Percentiles rank a stretch among this genome's conserved stretches.
Conservation (phyloP, 2,888 invertebrate genomes). For the Polietes domitor region DNA sequence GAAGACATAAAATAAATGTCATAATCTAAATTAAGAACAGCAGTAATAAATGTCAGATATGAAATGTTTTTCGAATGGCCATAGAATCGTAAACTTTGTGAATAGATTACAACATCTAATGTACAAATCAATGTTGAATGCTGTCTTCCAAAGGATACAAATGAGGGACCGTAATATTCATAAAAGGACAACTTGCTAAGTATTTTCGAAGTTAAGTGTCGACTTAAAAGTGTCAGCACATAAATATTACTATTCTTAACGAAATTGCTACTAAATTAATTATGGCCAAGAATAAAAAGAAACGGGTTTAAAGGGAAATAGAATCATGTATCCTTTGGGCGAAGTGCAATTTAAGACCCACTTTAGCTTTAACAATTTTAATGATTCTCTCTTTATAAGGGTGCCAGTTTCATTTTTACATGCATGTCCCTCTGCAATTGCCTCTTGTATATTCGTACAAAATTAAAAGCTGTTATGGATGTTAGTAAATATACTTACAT, state of each 20-base stretch:
- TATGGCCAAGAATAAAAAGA: background rate
- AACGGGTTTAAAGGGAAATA: too few species aligned
- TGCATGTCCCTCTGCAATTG: background rate
- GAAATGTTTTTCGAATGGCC: slow-evolving; percentile 31
- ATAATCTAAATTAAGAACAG: slow-evolving; percentile 36
- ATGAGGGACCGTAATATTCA: too few species aligned
- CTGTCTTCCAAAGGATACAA: background rate
- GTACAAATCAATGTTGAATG: background rate
- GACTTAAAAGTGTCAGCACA: too few species aligned
- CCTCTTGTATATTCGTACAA: background rate
- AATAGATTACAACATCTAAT: background rate
- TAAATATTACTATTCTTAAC: too few species aligned
- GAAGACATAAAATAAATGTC: slow-evolving; percentile 49
- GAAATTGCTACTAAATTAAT: background rate
- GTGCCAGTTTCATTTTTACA: too few species aligned
- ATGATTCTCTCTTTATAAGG: too few species aligned
- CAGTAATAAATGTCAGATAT: slow-evolving; percentile 26
- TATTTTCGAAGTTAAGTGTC: too few species aligned
- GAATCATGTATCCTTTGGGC: too few species aligned
- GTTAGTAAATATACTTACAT: background rate
- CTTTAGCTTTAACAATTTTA: too few species aligned
- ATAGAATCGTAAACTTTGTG: slow-evolving; percentile 28
- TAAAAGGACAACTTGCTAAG: too few species aligned
- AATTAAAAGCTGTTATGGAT: slow-evolving; percentile 3
- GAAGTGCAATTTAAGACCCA: too few species aligned